These are phyloP conservation scores for Exephanes ischioxanthus DNA, from an alignment of 2,888 invertebrate genomes.

Conservation along the genomic window DNA sequence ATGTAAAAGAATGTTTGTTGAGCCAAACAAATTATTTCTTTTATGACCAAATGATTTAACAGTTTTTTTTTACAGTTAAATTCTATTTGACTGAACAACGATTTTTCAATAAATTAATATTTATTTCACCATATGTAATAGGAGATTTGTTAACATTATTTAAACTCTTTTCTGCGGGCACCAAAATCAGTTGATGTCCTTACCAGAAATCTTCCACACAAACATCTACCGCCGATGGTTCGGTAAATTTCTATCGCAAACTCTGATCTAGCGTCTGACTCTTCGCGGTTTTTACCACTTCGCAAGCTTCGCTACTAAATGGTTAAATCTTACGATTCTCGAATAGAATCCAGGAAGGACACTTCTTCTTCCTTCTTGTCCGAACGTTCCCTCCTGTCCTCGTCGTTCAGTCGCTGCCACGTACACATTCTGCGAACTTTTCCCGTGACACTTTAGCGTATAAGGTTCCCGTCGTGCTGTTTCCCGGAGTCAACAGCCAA, in stretches of 20 bases:
- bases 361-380: conserved; percentile 15
- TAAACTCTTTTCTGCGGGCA: too few relatives aligned
- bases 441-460: conserved; percentile 45
- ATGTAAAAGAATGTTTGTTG: too few relatives aligned
- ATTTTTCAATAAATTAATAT: too few relatives aligned
- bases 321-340: conserved; percentile 34
- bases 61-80: too few relatives aligned
- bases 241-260: not conserved
- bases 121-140: too few relatives aligned
- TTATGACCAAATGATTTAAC: too few relatives aligned
- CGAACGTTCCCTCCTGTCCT: not conserved
- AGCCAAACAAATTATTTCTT: too few relatives aligned
- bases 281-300: conserved; percentile 10
- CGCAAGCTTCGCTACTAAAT: conserved; percentile 6
- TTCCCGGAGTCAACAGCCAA: conserved; percentile 33
- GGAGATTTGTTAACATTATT: too few relatives aligned
- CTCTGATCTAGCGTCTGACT: conserved; percentile 18
- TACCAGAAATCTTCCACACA: too few relatives aligned
- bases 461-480: conserved; percentile 36
- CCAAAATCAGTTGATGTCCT: too few relatives aligned
- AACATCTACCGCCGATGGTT: too few relatives aligned
- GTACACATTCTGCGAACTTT: not conserved
- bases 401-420: conserved; percentile 2
- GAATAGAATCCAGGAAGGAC: conserved; percentile 31
- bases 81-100: too few relatives aligned